Base-by-base conservation (phyloP, 2,888 invertebrate genomes). In the Perizoma affinitatum region DNA sequence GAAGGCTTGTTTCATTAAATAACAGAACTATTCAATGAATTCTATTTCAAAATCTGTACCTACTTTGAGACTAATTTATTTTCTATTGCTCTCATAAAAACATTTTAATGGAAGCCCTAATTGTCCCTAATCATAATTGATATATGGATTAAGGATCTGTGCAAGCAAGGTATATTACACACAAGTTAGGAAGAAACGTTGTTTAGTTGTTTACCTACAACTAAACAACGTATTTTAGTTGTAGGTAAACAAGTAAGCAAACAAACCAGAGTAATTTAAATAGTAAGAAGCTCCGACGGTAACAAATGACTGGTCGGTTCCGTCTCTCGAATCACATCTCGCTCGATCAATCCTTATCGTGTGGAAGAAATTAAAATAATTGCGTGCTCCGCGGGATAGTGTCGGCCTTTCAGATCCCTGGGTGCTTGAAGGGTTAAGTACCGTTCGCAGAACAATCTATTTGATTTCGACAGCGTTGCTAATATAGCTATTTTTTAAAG, bases 291-390 rank as follows among this genome's bases (percentile, higher is more conserved):
- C 65, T 50, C 67, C 75, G 84, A 86, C 83, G 73, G 70, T 71
- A 78, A 90, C 84, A 83, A 90, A 90, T 86, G 84, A 80, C 75
- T 75, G 81, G 74, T 70, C 59, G 70, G 63, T 65, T 61, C 71
- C 70, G 66, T 69, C 76, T 55, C 61, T 76, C 79, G 74, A 82
- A 84, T 84, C 84, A 80, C 84, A 84, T 79, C 85, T 84, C 77
- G 82, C 80, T 79, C 86, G 76, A 89, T 89, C 87, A 86, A 86
- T 87, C 85, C 82, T 80, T 79, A 82, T 84, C 84, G 80, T 81
- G 78, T 75, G 79, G 80, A 82, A 86, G 88, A 88, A 90, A 89
- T 90, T 90, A 90, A 89, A 90, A 90, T 90, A 88, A 90, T 90
- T 87, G 88, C 88, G 74, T 75, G 69, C 80, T 69, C 76, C 75